Evolutionary conservation across 2,888 invertebrate genomes (phyloP), one percentile per base, ranked within the genome.

Genomic region (Dascillus cervinus): DNA sequence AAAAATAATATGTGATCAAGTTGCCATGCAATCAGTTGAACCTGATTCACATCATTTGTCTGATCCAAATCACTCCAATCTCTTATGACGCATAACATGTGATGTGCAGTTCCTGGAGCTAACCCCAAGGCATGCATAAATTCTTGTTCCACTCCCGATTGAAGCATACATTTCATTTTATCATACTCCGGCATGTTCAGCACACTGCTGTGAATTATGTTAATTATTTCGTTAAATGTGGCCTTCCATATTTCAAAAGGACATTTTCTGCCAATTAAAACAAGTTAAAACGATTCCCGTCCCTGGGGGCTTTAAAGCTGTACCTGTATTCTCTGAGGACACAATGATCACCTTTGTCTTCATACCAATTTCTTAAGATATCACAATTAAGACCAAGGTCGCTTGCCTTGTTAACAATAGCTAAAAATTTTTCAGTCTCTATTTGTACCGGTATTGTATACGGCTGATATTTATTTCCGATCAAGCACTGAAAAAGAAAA

Each of bases 81-180:
- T 40, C 65, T 50, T 22, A 55, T 46, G 19, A 64, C 52, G 24
- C 52, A 58, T 13, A 66, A 42, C 34, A 65, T 58, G 39, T 58
- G 63, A 44, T 56, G 52, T 29, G 57, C 56, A 20, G 58, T 55
- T 11, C 56, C 58, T 22, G 57, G 56, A 12, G 57, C 57, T 36
- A 58, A 42, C 22, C 56, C 58, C 58, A 37, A 22, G 14, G 43
- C 43, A 15, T 30, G 32, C 27, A 39, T 33, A 17, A 42, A 42
- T 34, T 42, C 37, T 15, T 24, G 31, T 22, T 42, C 42, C 20
- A 42, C 39, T 11, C 22, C 32, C 20, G 42, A 42, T 29, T 37
- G 37, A 19, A 26, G 13, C n/a, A 37, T 22, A 13, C 17, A 15
- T 22, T 29, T 26, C 20, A 15, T 34, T 14, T 38, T 41, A 21